A percentile compares a stretch with the other conserved stretches of the same genome.
Evolutionary conservation across 2,888 invertebrate genomes (phyloP).

Genomic region (Gymnosoma rotundatum): DNA sequence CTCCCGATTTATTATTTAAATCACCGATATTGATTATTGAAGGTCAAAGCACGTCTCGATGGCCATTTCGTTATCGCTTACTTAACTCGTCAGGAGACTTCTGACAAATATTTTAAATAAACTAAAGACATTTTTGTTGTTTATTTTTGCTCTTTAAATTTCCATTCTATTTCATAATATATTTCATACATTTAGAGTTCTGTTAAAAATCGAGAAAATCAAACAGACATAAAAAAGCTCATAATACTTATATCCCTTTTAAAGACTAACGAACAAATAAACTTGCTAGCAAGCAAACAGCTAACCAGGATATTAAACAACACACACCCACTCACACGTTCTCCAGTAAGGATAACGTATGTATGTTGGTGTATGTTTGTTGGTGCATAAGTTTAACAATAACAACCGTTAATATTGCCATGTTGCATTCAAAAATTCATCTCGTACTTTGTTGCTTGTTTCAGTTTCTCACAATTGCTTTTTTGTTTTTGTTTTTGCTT

Average conservation of each 20-base stretch:
- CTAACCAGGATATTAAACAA: slow-evolving; percentile 46
- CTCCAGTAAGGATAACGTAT: slow-evolving; percentile 2
- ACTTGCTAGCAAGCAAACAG: slow-evolving; percentile 7
- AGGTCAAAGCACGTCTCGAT: no score
- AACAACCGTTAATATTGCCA: slow-evolving; percentile 62
- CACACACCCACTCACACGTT: slow-evolving; percentile 21
- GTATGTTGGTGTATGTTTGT: slow-evolving; percentile 17
- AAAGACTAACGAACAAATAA: slow-evolving; percentile 24
- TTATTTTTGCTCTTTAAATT: background rate
- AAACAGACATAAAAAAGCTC: background rate
- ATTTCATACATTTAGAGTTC: slow-evolving; percentile 15
- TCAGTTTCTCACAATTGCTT: slow-evolving; percentile 4
- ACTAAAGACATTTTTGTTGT: background rate
- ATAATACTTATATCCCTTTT: slow-evolving; percentile 17
- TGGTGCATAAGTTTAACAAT: slow-evolving; percentile 30
- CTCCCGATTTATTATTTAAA: no score
- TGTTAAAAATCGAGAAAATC: background rate
- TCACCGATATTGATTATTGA: no score
- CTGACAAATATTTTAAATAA: no score
- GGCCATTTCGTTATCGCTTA: no score
- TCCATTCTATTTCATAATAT: background rate
- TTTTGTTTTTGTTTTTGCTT: background rate
- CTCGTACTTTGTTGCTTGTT: slow-evolving; percentile 23
- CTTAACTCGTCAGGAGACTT: no score
- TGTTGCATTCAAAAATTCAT: slow-evolving; percentile 63